A percentile compares a stretch with the other conserved stretches of the same genome.
Conservation (phyloP, 2,113 vertebrate species). For the Podocnemis expansa region DNA sequence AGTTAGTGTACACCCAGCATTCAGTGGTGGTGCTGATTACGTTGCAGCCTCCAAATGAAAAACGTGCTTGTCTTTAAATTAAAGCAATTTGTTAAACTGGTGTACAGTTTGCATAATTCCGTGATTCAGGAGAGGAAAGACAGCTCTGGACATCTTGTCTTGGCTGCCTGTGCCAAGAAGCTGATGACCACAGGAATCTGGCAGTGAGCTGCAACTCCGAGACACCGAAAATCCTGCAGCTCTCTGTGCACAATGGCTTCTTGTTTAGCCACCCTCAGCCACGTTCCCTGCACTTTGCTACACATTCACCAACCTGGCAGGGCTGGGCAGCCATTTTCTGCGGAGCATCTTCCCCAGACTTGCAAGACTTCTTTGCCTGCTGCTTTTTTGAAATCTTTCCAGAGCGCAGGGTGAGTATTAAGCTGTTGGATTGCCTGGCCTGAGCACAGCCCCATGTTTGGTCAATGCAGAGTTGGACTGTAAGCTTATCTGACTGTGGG, state of each 20-base stretch:
- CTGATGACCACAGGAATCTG: conserved; percentile 68
- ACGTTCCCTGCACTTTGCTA: conserved; percentile 34
- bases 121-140: conserved; percentile 23
- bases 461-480: not conserved
- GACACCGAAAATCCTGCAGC: conserved; percentile 38
- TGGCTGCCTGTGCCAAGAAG: conserved; percentile 48
- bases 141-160: conserved; percentile 37
- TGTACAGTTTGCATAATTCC: not conserved
- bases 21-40: not conserved
- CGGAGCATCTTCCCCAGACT: not conserved
- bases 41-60: not conserved
- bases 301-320: not conserved
- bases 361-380: conserved; percentile 16
- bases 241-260: conserved; percentile 19
- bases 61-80: not conserved
- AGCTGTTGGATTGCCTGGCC: not conserved
- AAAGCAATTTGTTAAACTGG: not conserved
- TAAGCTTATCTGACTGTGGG: not conserved
- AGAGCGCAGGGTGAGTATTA: not conserved
- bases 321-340: not conserved
- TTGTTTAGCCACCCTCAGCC: conserved; percentile 52
- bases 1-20: not conserved
- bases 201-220: not conserved
- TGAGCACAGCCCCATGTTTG: not conserved
- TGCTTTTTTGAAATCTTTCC: not conserved